Evolutionary conservation across 2,888 invertebrate species (phyloP).

Genomic region (Scaptodrosophila latifasciaeformis): DNA sequence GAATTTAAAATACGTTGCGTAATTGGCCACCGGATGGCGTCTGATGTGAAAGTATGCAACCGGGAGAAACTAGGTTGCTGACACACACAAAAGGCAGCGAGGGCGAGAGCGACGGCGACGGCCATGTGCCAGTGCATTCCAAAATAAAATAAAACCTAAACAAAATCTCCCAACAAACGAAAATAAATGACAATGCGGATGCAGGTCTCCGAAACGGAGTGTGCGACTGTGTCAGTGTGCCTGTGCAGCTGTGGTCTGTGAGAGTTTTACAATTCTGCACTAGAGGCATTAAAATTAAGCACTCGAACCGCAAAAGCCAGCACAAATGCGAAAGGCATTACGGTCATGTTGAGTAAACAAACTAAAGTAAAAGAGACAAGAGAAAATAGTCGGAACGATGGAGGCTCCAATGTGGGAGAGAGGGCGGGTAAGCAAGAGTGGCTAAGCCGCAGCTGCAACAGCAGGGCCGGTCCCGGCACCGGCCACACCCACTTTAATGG

Average conservation of each 20-base stretch:
- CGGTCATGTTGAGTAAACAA: conserved; percentile 1
- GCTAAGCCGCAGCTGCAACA: conserved; percentile 13
- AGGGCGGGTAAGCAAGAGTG: too few relatives aligned
- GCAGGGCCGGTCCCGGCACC: conserved; percentile 5
- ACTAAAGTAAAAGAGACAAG: not conserved
- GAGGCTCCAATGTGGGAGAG: not conserved
- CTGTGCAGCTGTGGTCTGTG: not conserved
- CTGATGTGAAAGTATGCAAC: too few relatives aligned
- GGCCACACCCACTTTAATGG: conserved; percentile 29
- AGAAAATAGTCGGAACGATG: not conserved
- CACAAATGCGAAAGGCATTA: conserved; percentile 40
- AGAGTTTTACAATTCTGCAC: conserved; percentile 19
- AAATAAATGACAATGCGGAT: conserved; percentile 1
- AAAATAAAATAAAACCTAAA: conserved; percentile 8
- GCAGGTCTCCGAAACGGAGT: not conserved
- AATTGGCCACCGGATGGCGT: conserved; percentile 14
- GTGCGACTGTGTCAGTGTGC: not conserved
- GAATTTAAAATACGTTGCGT: conserved; percentile 16
- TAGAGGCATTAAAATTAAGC: conserved; percentile 54
- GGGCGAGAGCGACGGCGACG: too few relatives aligned
- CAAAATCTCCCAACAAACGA: conserved; percentile 26
- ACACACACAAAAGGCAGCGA: too few relatives aligned
- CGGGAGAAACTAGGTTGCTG: too few relatives aligned
- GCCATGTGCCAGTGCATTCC: not conserved
- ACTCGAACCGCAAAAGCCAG: conserved; percentile 19